Percentiles rank a stretch among this genome's conserved stretches.
phyloP scores from a whole-genome alignment of 1,140 invertebrate species.

The Microplitis mediator region DNA sequence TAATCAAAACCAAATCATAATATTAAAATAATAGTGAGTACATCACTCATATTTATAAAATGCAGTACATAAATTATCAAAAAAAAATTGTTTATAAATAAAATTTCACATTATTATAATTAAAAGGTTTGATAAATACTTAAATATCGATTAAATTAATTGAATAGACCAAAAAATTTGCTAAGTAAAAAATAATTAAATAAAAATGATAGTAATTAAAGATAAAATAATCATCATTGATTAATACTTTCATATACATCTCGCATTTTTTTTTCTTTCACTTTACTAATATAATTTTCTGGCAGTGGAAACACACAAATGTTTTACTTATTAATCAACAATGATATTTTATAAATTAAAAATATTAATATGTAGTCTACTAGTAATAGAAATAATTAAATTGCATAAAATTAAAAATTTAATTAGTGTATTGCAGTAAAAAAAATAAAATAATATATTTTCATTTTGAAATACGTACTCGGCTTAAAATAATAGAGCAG shows the following conservation, averaged over 20 bases:
- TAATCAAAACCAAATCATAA: neutral
- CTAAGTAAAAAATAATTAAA: neutral
- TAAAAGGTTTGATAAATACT: neutral
- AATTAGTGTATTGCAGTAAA: neutral
- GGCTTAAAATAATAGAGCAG: constrained; percentile 22
- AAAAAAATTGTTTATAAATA: too few species aligned
- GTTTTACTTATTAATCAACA: neutral
- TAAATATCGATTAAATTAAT: neutral
- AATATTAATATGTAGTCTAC: neutral
- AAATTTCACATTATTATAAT: too few species aligned
- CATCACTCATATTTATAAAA: too few species aligned
- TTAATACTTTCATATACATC: neutral
- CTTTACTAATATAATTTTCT: neutral
- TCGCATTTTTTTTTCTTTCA: neutral
- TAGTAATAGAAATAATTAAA: constrained; percentile 2
- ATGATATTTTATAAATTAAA: neutral
- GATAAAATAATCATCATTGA: neutral
- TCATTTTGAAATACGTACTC: constrained; percentile 18
- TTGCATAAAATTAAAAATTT: constrained; percentile 13
- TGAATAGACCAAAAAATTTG: neutral
- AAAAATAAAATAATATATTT: constrained; percentile 5
- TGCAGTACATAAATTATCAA: too few species aligned
- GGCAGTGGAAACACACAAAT: neutral
- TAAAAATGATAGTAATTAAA: neutral
- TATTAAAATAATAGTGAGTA: neutral